These are phyloP conservation scores for Standfussiana lucernea DNA, from an alignment of 2,888 invertebrate species.

Conservation along the genomic window DNA sequence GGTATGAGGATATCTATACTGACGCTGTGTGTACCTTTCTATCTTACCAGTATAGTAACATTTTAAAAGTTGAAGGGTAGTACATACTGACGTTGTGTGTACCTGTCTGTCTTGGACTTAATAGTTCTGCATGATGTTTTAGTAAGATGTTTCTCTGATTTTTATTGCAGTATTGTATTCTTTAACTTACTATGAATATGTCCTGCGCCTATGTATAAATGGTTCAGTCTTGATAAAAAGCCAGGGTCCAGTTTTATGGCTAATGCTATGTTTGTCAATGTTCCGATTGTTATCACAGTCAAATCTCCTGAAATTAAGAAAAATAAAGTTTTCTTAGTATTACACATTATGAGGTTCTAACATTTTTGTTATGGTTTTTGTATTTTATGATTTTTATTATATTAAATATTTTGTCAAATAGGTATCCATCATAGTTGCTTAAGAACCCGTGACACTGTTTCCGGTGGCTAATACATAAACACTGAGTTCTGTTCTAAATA, in stretches of 20 bases:
- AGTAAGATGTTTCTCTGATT: background rate
- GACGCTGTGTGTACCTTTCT: too few relatives aligned
- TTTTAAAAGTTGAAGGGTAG: too few relatives aligned
- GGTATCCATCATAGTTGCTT: background rate
- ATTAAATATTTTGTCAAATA: background rate
- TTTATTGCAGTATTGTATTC: background rate
- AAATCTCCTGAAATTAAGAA: constrained; percentile 85
- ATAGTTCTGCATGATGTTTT: background rate
- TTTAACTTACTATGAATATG: constrained; percentile 92
- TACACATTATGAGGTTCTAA: background rate
- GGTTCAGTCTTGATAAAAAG: constrained; percentile 92
- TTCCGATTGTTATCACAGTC: constrained; percentile 92
- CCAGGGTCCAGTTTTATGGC: constrained; percentile 93
- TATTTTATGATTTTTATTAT: background rate
- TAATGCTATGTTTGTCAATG: constrained; percentile 95
- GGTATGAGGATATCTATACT: too few relatives aligned
- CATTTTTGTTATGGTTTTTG: background rate
- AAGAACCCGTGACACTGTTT: background rate
- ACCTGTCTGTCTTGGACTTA: background rate
- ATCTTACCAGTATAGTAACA: too few relatives aligned
- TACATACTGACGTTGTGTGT: too few relatives aligned
- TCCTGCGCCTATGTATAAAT: constrained; percentile 95
- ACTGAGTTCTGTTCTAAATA: background rate
- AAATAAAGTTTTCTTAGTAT: background rate
- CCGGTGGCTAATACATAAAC: background rate